Conservation (phyloP, 2,888 invertebrate species). For the Cephus spinipes region DNA sequence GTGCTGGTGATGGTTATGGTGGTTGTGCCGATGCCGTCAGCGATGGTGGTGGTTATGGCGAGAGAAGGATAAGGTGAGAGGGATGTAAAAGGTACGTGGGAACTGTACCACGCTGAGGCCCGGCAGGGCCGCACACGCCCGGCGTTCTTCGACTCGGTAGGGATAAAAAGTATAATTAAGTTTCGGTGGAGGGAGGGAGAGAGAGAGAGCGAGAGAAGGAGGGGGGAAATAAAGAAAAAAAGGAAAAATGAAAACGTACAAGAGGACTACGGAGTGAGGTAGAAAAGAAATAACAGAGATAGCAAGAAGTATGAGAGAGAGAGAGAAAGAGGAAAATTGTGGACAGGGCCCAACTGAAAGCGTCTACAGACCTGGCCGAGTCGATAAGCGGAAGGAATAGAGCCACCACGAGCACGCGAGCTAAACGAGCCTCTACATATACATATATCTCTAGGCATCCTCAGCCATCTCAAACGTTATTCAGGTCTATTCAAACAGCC, state of each 20-base stretch:
- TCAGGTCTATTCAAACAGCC: neutral
- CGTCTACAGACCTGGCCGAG: neutral
- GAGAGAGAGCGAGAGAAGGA: constrained; percentile 4
- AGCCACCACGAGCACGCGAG: neutral
- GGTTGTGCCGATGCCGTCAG: constrained; percentile 11
- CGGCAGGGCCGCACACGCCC: constrained; percentile 24
- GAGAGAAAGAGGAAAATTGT: neutral
- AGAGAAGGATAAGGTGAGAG: constrained; percentile 18
- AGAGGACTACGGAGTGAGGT: constrained; percentile 12
- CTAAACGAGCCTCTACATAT: neutral
- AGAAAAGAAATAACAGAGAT: constrained; percentile 13
- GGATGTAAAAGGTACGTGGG: constrained; percentile 56
- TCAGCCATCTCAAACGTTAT: neutral
- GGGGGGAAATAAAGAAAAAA: constrained; percentile 1
- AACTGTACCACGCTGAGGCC: constrained; percentile 52
- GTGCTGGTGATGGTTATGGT: neutral
- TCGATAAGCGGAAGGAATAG: neutral
- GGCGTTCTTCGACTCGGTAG: constrained; percentile 8
- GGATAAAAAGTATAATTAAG: constrained; percentile 8
- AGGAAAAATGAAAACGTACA: neutral
- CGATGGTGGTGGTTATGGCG: constrained; percentile 22
- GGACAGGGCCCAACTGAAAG: neutral
- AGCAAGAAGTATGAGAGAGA: neutral
- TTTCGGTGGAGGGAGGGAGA: neutral
- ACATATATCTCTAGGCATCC: neutral